Conservation (phyloP, 2,888 invertebrate genomes). For the Isoperla grammatica region DNA sequence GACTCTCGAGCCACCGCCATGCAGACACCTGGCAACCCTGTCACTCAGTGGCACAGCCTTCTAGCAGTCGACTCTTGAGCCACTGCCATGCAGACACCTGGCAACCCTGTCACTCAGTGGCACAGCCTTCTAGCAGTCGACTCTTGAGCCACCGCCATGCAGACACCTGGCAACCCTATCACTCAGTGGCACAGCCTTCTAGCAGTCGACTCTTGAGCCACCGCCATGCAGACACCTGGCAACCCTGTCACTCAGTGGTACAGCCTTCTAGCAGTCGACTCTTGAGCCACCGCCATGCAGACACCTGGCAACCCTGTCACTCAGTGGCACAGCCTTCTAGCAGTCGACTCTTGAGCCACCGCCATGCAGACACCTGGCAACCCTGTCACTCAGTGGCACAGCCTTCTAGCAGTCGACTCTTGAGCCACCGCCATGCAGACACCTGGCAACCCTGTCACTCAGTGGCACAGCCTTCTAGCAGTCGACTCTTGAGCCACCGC, state of each 20-base stretch:
- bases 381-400: slow-evolving; percentile 55
- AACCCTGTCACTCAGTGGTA: slow-evolving; percentile 55
- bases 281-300: no score
- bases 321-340: slow-evolving; percentile 56
- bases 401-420: slow-evolving; percentile 50
- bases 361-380: slow-evolving; percentile 52
- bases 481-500: no score
- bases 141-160: no score
- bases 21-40: slow-evolving; percentile 50
- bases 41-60: slow-evolving; percentile 56
- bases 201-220: no score
- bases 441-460: slow-evolving; percentile 52
- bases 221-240: slow-evolving; percentile 51
- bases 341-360: no score
- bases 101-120: slow-evolving; percentile 54
- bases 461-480: slow-evolving; percentile 55
- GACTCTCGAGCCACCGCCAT: slow-evolving; percentile 40
- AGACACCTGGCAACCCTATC: slow-evolving; percentile 51
- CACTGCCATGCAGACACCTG: slow-evolving; percentile 52
- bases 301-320: slow-evolving; percentile 53
- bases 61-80: no score
- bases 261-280: slow-evolving; percentile 50
- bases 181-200: slow-evolving; percentile 57
- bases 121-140: slow-evolving; percentile 51
- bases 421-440: slow-evolving; percentile 51